Evolutionary conservation across 2,797 vertebrate species (phyloP), one percentile per base, ranked within the genome.

Genomic region (Varecia variegata): DNA sequence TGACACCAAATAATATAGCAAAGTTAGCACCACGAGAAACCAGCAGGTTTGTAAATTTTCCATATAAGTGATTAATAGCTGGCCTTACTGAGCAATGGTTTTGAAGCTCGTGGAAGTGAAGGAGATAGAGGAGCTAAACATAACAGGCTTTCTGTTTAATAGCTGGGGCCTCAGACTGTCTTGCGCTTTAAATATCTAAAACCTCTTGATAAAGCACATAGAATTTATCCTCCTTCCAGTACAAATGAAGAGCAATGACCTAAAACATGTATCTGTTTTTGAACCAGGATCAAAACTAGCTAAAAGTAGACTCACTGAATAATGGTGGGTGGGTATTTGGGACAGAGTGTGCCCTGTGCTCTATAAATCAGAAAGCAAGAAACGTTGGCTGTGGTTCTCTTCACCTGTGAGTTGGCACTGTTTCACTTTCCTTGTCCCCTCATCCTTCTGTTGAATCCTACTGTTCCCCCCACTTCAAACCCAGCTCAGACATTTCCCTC

Each of bases 241-340:
- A 58, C 12, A 90, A 87, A 88, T 21, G 35, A 87, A 50, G 8
- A 90, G 13, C 30, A 58, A 76, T 18, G 60, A 17, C 9, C 52
- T 38, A 65, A 80, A 88, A 60, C 35, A 85, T 47, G 11, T 68
- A 25, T 77, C 92, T 68, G 23, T 52, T 85, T 90, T 83, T 60
- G 18, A 96, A 12, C 50, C 70, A 45, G 54, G 60, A 84, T 94
- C 93, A 96, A 86, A 95, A 95, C 3, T 7, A 67, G 67, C 83
- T 94, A 84, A 87, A 84, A 82, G 58, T 82, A 89, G 60, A 65
- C 11, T 23, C 32, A 9, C 0, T 30, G 47, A 83, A 45, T 21
- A 90, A 60, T 7, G 15, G 52, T 20, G 11, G 56, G 58, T 15
- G 58, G 70, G 54, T 65, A 15, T 35, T 56, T 21, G 80, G 70